Evolutionary conservation across 92 coral and sea anemone genomes (phyloP).

Genomic region (Palythoa heliodiscus): DNA sequence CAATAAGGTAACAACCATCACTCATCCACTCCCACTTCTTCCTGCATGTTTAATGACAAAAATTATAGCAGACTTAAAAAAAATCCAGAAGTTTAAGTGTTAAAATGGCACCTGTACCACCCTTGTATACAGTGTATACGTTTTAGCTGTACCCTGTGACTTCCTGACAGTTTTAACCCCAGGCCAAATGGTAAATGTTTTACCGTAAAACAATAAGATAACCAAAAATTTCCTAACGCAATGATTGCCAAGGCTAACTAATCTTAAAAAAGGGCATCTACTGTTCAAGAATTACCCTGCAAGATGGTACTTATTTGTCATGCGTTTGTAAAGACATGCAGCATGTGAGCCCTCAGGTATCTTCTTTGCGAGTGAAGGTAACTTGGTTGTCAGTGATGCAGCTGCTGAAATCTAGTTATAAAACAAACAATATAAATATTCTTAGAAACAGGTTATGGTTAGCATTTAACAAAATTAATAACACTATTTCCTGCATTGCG

Average conservation of each 20-base stretch:
- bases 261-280: not conserved
- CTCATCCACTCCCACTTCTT: slow-evolving; percentile 49
- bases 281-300: slow-evolving; percentile 25
- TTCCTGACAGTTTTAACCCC: no score
- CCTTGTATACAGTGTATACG: not conserved
- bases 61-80: not conserved
- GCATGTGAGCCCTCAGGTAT: slow-evolving; percentile 34
- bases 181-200: no score
- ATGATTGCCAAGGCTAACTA: not conserved
- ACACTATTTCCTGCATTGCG: not conserved
- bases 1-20: slow-evolving; percentile 42
- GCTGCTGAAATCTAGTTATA: slow-evolving; percentile 41
- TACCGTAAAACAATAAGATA: not conserved
- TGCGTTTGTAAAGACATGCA: slow-evolving; percentile 6
- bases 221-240: not conserved
- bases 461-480: not conserved
- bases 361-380: slow-evolving; percentile 33
- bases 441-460: slow-evolving; percentile 2
- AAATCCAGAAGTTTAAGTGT: not conserved
- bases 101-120: not conserved
- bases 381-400: slow-evolving; percentile 41
- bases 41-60: slow-evolving; percentile 21
- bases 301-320: slow-evolving; percentile 24
- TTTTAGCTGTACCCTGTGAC: no score
- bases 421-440: not conserved